These are phyloP conservation scores for Saccopteryx bilineata DNA, from an alignment of 2,113 vertebrate species.

Conservation along the genomic window DNA sequence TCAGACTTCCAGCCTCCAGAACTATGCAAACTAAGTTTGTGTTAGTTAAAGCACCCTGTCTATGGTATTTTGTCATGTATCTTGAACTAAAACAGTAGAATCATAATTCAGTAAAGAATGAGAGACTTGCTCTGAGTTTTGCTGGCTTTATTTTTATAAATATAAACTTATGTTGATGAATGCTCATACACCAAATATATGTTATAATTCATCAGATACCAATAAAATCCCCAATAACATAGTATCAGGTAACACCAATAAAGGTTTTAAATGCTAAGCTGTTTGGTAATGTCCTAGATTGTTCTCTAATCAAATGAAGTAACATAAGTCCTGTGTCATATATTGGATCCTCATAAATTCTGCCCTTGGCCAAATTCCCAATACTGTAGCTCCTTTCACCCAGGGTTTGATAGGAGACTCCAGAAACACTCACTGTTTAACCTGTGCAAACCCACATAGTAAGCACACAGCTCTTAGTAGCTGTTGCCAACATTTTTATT, in stretches of 20 bases:
- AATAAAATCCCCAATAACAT: background rate
- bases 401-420: slow-evolving; percentile 52
- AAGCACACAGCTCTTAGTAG: slow-evolving; percentile 28
- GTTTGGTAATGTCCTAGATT: slow-evolving; percentile 38
- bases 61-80: background rate
- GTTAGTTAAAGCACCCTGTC: background rate
- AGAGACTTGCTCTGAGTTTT: slow-evolving; percentile 15
- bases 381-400: accelerated
- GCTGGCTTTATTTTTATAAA: background rate
- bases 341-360: background rate
- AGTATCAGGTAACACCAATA: slow-evolving; percentile 14
- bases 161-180: background rate
- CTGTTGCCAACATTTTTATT: slow-evolving; percentile 3
- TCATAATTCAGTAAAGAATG: slow-evolving; percentile 4
- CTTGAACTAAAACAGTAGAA: slow-evolving; percentile 5
- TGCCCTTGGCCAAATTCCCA: slow-evolving; percentile 61
- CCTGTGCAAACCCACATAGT: background rate
- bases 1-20: background rate
- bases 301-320: slow-evolving; percentile 57
- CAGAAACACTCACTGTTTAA: slow-evolving; percentile 43
- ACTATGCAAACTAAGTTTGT: background rate
- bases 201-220: slow-evolving; percentile 60
- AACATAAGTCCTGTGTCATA: slow-evolving; percentile 48
- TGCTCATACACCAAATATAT: slow-evolving; percentile 10
- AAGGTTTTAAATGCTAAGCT: slow-evolving; percentile 47